Evolutionary conservation across 2,113 vertebrate genomes (phyloP).

Genomic region (Triplophysa siluroides): DNA sequence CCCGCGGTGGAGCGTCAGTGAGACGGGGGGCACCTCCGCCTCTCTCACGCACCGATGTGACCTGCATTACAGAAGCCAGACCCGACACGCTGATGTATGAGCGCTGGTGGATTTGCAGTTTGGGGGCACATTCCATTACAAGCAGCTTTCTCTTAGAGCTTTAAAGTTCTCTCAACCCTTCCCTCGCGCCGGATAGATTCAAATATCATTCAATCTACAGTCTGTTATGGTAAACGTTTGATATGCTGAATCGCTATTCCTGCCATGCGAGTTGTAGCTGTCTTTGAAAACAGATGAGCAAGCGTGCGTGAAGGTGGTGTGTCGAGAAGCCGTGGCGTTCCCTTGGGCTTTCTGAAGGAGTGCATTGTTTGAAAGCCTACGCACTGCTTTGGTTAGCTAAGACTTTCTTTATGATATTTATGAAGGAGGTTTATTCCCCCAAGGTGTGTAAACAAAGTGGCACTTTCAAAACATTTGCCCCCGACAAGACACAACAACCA

Average conservation of each 20-base stretch:
- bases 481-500: no score
- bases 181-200: slow-evolving; percentile 23
- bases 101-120: slow-evolving; percentile 17
- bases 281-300: slow-evolving; percentile 1
- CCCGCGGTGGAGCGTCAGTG: slow-evolving; percentile 65
- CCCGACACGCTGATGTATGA: slow-evolving; percentile 58
- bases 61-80: slow-evolving; percentile 72
- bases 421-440: no score
- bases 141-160: slow-evolving; percentile 50
- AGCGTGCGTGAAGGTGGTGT: background rate
- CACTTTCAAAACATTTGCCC: no score
- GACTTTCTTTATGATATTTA: background rate
- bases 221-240: slow-evolving; percentile 48
- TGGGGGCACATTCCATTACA: slow-evolving; percentile 63
- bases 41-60: slow-evolving; percentile 58
- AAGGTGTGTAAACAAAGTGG: no score
- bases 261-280: slow-evolving; percentile 38
- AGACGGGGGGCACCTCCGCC: slow-evolving; percentile 56
- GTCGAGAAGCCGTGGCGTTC: background rate
- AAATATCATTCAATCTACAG: slow-evolving; percentile 8
- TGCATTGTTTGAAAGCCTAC: background rate
- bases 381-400: background rate
- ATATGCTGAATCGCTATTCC: slow-evolving; percentile 58
- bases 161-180: slow-evolving; percentile 43
- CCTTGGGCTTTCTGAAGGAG: background rate